Percentiles rank a stretch among this genome's conserved stretches.
phyloP scores from a whole-genome alignment of 2,797 vertebrate species.

The Ammospiza maritima region DNA sequence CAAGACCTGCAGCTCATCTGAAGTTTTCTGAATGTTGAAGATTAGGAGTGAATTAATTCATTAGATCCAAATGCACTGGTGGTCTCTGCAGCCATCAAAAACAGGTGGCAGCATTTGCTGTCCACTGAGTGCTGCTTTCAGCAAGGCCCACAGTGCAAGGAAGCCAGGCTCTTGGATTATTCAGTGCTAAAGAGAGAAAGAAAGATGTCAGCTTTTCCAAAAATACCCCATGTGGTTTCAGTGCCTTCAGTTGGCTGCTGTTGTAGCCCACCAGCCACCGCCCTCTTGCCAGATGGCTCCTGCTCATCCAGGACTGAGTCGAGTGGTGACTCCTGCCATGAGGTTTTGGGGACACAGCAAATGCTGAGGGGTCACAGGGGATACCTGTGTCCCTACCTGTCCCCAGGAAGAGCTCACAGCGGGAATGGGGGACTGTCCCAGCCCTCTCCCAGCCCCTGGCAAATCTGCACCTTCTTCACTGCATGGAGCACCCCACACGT shows the following conservation, averaged over 20 bases:
- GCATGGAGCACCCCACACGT: rapidly evolving
- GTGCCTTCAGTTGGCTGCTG: neutral
- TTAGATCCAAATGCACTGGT: neutral
- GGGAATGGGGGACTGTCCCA: neutral
- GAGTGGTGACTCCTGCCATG: neutral
- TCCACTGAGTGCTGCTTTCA: neutral
- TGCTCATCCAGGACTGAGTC: neutral
- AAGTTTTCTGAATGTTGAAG: neutral
- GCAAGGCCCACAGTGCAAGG: neutral
- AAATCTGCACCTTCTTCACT: neutral
- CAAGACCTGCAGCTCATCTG: neutral
- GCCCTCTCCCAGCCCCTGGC: neutral
- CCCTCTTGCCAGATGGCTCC: neutral
- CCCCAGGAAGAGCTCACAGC: neutral
- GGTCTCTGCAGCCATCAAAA: neutral
- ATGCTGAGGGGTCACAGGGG: neutral
- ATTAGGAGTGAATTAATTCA: neutral
- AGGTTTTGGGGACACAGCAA: neutral
- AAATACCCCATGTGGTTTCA: neutral
- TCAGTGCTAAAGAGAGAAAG: neutral
- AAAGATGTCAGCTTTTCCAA: neutral
- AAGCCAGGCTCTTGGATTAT: neutral
- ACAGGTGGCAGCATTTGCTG: neutral
- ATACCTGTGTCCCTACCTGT: neutral
- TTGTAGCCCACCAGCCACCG: neutral